Percentiles rank a stretch among this genome's conserved stretches.
Evolutionary conservation across 2,888 invertebrate species (phyloP).

Genomic region (Rhyacophila evoluta): DNA sequence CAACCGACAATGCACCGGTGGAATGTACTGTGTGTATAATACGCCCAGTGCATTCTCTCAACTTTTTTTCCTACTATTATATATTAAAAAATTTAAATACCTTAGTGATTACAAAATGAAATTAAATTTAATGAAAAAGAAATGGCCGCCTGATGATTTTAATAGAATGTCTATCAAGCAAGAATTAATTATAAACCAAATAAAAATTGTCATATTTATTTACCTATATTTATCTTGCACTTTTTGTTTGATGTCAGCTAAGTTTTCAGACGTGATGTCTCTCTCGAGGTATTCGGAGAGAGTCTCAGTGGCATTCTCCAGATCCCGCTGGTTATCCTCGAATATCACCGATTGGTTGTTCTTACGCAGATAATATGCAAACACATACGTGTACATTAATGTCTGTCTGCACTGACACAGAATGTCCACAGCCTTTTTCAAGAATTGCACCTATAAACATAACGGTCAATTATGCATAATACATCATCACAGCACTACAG

Average conservation of each 20-base stretch:
- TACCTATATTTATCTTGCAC: slow-evolving; percentile 98
- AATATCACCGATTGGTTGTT: slow-evolving; percentile 99
- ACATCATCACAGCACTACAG: too few relatives aligned
- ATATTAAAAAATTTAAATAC: too few relatives aligned
- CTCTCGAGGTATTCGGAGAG: slow-evolving; percentile 97
- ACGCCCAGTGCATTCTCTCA: too few relatives aligned
- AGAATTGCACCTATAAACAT: slow-evolving; percentile 91
- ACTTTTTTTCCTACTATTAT: too few relatives aligned
- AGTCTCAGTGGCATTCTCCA: slow-evolving; percentile 97
- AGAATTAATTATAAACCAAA: neutral
- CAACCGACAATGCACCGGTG: too few relatives aligned
- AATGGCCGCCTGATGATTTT: too few relatives aligned
- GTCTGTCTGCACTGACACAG: slow-evolving; percentile 97
- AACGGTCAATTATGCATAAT: too few relatives aligned
- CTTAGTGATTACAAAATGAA: too few relatives aligned
- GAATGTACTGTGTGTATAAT: too few relatives aligned
- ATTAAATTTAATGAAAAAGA: too few relatives aligned
- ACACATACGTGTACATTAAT: slow-evolving; percentile 99
- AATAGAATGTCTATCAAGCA: too few relatives aligned
- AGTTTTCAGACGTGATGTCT: slow-evolving; percentile 97
- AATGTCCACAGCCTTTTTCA: slow-evolving; percentile 97
- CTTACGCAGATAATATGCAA: slow-evolving; percentile 97
- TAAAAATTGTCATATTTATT: neutral
- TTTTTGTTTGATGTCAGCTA: slow-evolving; percentile 98
- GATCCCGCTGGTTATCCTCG: slow-evolving; percentile 98